Conservation (phyloP, 2,797 vertebrate genomes). For the Pyrrhura leucotis region DNA sequence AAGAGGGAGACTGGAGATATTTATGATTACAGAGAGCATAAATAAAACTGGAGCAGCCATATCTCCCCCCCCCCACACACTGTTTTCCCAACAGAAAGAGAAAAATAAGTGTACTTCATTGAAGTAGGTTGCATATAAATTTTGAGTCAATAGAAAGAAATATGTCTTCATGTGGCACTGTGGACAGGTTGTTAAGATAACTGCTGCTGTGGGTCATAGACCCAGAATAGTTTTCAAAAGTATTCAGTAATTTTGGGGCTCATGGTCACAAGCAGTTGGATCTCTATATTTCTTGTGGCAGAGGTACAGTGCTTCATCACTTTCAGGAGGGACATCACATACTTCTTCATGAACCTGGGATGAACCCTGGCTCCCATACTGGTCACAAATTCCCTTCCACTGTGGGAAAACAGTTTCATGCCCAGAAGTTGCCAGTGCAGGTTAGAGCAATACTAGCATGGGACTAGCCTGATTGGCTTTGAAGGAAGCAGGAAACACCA, state of each 20-base stretch:
- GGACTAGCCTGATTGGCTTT: neutral
- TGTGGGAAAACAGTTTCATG: neutral
- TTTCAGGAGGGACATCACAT: neutral
- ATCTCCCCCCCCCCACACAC: neutral
- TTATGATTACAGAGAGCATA: conserved; percentile 38
- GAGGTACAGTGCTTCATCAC: neutral
- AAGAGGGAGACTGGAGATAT: neutral
- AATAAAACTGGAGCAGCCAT: neutral
- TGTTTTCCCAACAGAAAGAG: neutral
- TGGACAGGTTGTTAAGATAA: neutral
- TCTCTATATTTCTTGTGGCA: neutral
- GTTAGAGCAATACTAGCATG: neutral
- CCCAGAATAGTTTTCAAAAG: neutral
- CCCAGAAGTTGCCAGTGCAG: neutral
- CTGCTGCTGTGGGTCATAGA: neutral
- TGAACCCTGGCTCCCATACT: neutral
- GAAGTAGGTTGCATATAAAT: conserved; percentile 27
- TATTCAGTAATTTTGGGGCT: neutral
- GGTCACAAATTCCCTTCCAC: neutral
- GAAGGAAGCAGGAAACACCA: neutral
- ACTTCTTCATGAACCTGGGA: neutral
- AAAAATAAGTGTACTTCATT: conserved; percentile 18
- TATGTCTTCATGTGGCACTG: neutral
- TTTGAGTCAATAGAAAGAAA: conserved; percentile 1
- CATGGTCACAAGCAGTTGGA: neutral